These are phyloP conservation scores for Bujurquina vittata DNA, from an alignment of 2,113 vertebrate genomes.

Conservation along the genomic window DNA sequence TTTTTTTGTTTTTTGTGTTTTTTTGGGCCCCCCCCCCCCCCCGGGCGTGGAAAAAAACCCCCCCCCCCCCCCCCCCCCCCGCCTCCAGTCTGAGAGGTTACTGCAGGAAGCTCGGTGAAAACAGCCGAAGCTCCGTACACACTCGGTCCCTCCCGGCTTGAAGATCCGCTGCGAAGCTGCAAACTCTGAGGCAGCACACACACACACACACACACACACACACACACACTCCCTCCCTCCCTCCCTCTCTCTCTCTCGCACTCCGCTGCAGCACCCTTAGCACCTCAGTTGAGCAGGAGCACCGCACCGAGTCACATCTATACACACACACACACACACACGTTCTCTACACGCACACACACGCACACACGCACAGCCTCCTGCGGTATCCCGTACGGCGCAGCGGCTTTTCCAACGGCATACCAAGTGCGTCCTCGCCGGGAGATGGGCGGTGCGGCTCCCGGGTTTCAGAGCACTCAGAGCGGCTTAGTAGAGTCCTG, in stretches of 20 bases:
- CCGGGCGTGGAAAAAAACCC: no score
- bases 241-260: constrained; percentile 43
- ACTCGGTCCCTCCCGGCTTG: constrained; percentile 58
- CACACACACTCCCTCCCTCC: not conserved
- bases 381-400: constrained; percentile 67
- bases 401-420: constrained; percentile 70
- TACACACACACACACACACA: constrained; percentile 55
- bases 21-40: no score
- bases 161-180: constrained; percentile 63
- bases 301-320: constrained; percentile 73
- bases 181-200: constrained; percentile 64
- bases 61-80: constrained; percentile 53
- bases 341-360: constrained; percentile 32
- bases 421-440: constrained; percentile 71
- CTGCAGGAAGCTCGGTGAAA: constrained; percentile 70
- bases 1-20: no score
- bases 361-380: constrained; percentile 59
- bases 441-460: constrained; percentile 74
- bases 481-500: constrained; percentile 69
- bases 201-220: no score
- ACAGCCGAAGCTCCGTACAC: constrained; percentile 70
- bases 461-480: constrained; percentile 70
- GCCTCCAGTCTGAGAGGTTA: constrained; percentile 72
- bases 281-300: constrained; percentile 76
- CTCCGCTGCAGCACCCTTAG: constrained; percentile 73